These are phyloP conservation scores for Dolichotis patagonum DNA, from an alignment of 2,113 vertebrate genomes.

Conservation along the genomic window DNA sequence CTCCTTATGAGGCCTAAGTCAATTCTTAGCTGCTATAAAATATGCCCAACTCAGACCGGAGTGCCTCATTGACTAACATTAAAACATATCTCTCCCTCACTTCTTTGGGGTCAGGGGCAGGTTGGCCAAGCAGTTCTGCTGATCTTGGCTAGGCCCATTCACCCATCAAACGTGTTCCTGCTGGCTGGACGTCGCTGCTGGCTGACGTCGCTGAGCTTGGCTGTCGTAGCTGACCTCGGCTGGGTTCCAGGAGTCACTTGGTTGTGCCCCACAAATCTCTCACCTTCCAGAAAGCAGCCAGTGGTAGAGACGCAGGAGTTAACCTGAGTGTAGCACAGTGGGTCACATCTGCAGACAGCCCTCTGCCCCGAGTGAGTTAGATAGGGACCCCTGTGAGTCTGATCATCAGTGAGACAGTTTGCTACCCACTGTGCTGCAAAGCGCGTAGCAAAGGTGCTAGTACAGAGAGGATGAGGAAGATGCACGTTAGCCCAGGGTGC, in stretches of 20 bases:
- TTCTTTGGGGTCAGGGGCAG: not conserved
- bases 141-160: not conserved
- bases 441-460: not conserved
- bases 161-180: not conserved
- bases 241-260: not conserved
- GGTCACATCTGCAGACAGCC: not conserved
- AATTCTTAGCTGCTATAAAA: not conserved
- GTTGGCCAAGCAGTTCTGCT: not conserved
- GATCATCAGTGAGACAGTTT: not conserved
- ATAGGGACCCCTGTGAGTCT: not conserved
- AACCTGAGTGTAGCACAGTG: not conserved
- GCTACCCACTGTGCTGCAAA: not conserved
- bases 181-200: too few relatives aligned
- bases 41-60: not conserved
- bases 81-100: not conserved
- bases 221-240: not conserved
- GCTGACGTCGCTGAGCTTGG: not conserved
- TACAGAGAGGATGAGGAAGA: not conserved
- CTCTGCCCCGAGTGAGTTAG: not conserved
- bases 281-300: not conserved
- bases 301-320: not conserved
- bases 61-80: not conserved
- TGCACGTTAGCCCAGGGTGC: fast-evolving
- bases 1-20: not conserved
- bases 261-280: not conserved